Base-by-base conservation (phyloP, 2,888 invertebrate genomes). In the Heterodera filipjevi region DNA sequence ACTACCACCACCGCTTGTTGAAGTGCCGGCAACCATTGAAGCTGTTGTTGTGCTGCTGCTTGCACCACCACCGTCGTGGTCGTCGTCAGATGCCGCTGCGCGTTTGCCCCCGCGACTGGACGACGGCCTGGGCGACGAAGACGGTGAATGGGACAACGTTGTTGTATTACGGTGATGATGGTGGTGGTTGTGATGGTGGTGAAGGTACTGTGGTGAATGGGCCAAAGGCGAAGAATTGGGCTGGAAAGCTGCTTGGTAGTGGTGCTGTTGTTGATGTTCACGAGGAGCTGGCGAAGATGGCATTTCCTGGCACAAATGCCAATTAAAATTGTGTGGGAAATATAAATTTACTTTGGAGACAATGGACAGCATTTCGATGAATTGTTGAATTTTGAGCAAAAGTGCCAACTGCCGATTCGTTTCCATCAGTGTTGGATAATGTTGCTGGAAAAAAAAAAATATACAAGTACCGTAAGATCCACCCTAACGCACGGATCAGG, bases 351-450 rank as follows among this genome's bases (percentile, higher is more conserved):
- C 79, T 73, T 71, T 79, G 14, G 79, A 72, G 30, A 81, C 72
- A 14, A n/a, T 44, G 3, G 32, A 35, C 14, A 98, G 95, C 95
- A 97, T 96, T 91, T 99, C 98, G 64, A 98, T 94, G 91, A 99
- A 99, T 92, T 99, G 97, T 82, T 98, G 93, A 90, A 96, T 96
- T 91, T 96, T 96, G 89, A 98, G 93, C 92, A 95, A 93, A 91
- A 99, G 97, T 19, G 66, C 66, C 39, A 83, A 74, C 77, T 83
- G 77, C 46, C 78, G 79, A 71, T 83, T 83, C 79, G 93, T 92
- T 90, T 96, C 95, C 89, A 98, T 92, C 81, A 98, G 92, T n/a
- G 94, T 94, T 5, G 98, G 97, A 92, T 95, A 97, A 85, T 95
- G 92, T 87, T 93, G 92, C 89, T 93, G n/a, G n/a, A n/a, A n/a